Evolutionary conservation across 2,113 vertebrate species (phyloP), one percentile per base, ranked within the genome.

Genomic region (Cryptotis parvus): DNA sequence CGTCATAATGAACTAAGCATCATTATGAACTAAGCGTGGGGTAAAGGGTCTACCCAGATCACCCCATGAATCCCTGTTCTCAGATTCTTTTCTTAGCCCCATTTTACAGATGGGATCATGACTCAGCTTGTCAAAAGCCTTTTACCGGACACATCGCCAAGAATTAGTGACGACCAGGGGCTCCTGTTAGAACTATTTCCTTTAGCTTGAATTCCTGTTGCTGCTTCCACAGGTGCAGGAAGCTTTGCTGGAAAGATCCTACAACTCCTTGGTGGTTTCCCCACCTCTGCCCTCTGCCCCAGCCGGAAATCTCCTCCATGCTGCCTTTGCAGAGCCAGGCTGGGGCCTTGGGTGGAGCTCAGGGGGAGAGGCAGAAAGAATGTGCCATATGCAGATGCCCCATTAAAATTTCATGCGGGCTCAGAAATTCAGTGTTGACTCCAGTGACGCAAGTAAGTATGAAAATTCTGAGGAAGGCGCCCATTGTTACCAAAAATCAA

Each of bases 401-500:
- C 95, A 97, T 98, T 98, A 98, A 98, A 96, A 96, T 97, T 98
- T 97, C 95, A 98, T 97, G 95, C 0, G 96, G 84, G 97, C 97
- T 97, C 94, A 95, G 92, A 97, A 97, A 96, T 91, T 94, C 97
- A 78, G 3, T 96, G 97, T 98, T 98, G 97, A 96, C 96, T 98
- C 93, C 79, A 0, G 6, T 97, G 97, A 97, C 92, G 95, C 96
- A 98, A 97, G 97, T 96, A 95, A 95, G 96, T 97, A 97, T 98
- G 98, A 98, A 98, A 98, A 98, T 97, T 96, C 96, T 76, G 81
- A 97, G 93, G 95, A 87, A 96, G 98, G 97, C 95, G n/a, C 94
- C 97, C 97, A 97, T 97, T 98, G 97, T 98, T 98, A 98, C 98
- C 77, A 97, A 98, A n/a, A 98, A 98, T 98, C 98, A 98, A 98